Conservation (phyloP, 2,888 invertebrate genomes). For the Ochlodes sylvanus region DNA sequence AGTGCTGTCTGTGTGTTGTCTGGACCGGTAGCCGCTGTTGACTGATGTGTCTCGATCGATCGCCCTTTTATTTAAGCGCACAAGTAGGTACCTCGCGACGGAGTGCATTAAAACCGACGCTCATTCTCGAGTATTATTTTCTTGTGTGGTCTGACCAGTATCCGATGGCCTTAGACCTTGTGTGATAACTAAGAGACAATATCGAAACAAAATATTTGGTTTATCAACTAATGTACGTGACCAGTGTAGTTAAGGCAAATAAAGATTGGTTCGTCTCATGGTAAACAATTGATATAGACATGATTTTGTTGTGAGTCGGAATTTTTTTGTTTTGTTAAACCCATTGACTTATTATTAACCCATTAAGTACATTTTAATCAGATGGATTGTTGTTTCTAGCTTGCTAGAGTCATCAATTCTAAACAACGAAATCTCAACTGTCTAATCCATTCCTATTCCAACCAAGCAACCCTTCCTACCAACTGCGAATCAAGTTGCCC, state of each 20-base stretch:
- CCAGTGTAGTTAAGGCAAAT: conserved; percentile 1
- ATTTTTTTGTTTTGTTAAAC: too few relatives aligned
- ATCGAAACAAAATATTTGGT: conserved; percentile 66
- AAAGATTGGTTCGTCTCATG: conserved; percentile 2
- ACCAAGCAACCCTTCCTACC: too few relatives aligned
- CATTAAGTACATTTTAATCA: too few relatives aligned
- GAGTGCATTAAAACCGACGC: conserved; percentile 52
- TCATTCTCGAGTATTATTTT: conserved; percentile 36
- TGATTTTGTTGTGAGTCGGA: not conserved
- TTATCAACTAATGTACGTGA: conserved; percentile 47
- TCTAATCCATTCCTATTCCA: too few relatives aligned
- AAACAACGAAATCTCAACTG: too few relatives aligned
- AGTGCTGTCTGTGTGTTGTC: conserved; percentile 45
- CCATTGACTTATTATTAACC: too few relatives aligned
- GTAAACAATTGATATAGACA: conserved; percentile 1
- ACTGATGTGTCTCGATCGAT: conserved; percentile 53
- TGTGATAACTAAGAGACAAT: conserved; percentile 63
- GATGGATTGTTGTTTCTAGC: too few relatives aligned
- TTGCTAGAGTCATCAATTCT: too few relatives aligned
- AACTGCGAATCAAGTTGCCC: too few relatives aligned
- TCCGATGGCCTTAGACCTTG: conserved; percentile 71
- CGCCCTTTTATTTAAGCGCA: conserved; percentile 64
- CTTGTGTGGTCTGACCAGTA: conserved; percentile 59
- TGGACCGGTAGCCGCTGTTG: conserved; percentile 46
- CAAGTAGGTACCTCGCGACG: conserved; percentile 48